phyloP scores from a whole-genome alignment of 2,113 vertebrate genomes.

The Aldabrachelys gigantea region DNA sequence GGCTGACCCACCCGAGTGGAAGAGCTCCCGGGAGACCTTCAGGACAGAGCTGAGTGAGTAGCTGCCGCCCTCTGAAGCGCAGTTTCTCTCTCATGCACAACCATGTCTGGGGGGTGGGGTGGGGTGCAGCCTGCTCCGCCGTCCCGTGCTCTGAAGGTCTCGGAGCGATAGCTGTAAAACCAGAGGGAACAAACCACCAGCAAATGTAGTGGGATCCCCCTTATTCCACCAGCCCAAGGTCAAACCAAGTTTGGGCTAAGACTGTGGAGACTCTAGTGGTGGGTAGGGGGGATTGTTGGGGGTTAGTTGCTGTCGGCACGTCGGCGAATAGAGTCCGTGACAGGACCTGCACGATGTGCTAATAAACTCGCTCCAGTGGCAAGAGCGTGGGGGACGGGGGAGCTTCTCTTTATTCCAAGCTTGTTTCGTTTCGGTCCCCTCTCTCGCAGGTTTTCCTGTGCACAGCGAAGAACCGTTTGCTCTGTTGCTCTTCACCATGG shows the following conservation, averaged over 20 bases:
- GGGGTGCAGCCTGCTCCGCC: no score
- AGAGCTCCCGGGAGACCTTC: constrained; percentile 86
- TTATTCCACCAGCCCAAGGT: neutral
- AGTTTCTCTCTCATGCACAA: neutral
- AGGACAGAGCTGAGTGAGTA: constrained; percentile 89
- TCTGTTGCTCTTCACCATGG: constrained; percentile 95
- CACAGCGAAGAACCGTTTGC: constrained; percentile 92
- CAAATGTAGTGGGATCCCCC: neutral
- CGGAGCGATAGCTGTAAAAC: neutral
- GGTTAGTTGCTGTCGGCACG: neutral
- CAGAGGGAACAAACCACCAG: neutral
- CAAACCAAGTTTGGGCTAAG: no score
- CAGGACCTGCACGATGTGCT: neutral
- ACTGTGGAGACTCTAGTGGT: neutral
- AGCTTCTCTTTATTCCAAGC: neutral
- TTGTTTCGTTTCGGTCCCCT: rapidly evolving
- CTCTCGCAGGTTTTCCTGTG: constrained; percentile 83
- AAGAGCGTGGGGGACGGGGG: neutral
- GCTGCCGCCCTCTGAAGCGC: neutral
- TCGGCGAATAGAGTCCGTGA: neutral
- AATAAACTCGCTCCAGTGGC: rapidly evolving
- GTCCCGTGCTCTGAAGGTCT: neutral
- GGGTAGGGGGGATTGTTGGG: neutral
- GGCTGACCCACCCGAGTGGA: constrained; percentile 86
- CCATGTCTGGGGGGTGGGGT: neutral